Evolutionary conservation across 2,797 vertebrate genomes (phyloP).

Genomic region (Babyrousa celebensis): DNA sequence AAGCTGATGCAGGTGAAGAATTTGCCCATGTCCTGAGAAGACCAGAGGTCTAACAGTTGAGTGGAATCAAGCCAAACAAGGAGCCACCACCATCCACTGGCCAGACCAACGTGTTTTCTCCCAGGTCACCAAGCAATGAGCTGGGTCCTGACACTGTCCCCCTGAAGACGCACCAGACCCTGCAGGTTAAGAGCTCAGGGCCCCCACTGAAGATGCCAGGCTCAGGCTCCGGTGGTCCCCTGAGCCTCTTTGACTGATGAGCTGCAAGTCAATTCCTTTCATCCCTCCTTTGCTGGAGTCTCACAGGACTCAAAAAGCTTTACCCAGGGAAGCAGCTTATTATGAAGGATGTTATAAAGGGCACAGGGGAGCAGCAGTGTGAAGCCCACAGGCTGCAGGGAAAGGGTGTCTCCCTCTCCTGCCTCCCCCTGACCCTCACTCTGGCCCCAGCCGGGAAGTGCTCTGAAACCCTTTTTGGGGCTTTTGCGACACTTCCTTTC

Average conservation of each 20-base stretch:
- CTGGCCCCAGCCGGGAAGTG: rapidly evolving
- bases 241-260: rapidly evolving
- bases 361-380: rapidly evolving
- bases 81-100: rapidly evolving
- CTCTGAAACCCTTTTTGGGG: not conserved
- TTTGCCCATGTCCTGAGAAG: not conserved
- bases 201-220: rapidly evolving
- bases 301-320: not conserved
- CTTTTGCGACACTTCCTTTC: rapidly evolving
- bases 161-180: not conserved
- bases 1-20: rapidly evolving
- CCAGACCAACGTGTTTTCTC: no score
- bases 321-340: rapidly evolving
- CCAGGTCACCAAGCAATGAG: not conserved
- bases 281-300: rapidly evolving
- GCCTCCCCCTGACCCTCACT: no score
- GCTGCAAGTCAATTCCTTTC: not conserved
- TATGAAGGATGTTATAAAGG: rapidly evolving
- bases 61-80: no score
- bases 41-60: not conserved
- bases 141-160: rapidly evolving
- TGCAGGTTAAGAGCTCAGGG: rapidly evolving
- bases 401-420: no score
- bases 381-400: not conserved
- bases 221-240: no score